Conservation (phyloP, 1,140 invertebrate species). For the Drosophila hydei region DNA sequence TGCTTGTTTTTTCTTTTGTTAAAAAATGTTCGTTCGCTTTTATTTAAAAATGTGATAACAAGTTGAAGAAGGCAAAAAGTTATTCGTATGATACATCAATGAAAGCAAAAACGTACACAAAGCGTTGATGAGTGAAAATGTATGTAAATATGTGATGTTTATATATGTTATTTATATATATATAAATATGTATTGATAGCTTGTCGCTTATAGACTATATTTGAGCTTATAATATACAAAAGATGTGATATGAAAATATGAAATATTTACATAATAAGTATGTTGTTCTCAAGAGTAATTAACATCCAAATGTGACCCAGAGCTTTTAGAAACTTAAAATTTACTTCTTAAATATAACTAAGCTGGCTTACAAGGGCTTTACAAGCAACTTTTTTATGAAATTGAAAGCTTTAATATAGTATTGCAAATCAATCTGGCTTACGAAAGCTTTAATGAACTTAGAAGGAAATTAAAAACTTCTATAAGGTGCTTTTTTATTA, state of each 20-base stretch:
- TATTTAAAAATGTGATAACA: conserved; percentile 69
- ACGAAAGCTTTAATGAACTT: not conserved
- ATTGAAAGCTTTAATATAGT: not conserved
- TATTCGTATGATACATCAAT: conserved; percentile 73
- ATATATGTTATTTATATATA: conserved; percentile 4
- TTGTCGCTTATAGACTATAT: conserved; percentile 37
- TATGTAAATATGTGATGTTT: conserved; percentile 23
- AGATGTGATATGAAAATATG: conserved; percentile 48
- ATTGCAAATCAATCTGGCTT: not conserved
- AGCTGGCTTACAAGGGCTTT: conserved; percentile 20
- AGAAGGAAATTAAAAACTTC: too few relatives aligned
- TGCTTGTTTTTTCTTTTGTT: conserved; percentile 44
- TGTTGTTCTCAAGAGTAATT: conserved; percentile 39
- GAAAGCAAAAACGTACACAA: conserved; percentile 83
- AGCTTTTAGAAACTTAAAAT: conserved; percentile 32
- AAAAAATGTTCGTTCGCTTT: conserved; percentile 58
- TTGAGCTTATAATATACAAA: conserved; percentile 43
- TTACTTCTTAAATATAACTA: conserved; percentile 30
- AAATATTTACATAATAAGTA: conserved; percentile 64
- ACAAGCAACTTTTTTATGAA: not conserved
- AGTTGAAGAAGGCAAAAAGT: conserved; percentile 57
- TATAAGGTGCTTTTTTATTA: too few relatives aligned
- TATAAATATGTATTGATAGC: conserved; percentile 16
- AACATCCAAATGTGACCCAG: conserved; percentile 37
- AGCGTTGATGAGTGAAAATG: conserved; percentile 78